phyloP scores from a whole-genome alignment of 2,797 vertebrate genomes.

The Dromococcyx pavoninus region DNA sequence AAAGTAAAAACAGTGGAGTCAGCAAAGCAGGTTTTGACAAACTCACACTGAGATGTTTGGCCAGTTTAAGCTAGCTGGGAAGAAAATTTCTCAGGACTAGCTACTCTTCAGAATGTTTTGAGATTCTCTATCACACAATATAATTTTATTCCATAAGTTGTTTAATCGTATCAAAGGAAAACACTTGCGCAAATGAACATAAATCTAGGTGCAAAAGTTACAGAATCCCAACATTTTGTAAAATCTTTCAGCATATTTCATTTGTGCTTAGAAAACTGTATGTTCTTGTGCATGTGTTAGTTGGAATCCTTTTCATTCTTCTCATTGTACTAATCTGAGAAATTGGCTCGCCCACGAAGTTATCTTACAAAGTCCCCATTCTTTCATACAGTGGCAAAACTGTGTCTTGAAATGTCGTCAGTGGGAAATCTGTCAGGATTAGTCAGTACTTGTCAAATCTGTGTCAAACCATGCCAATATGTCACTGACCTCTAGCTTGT shows the following conservation, averaged over 20 bases:
- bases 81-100: background rate
- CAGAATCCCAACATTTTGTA: background rate
- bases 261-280: background rate
- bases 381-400: background rate
- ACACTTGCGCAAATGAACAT: background rate
- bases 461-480: background rate
- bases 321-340: background rate
- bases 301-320: background rate
- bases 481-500: background rate
- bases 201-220: background rate
- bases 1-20: constrained; percentile 10
- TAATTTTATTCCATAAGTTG: background rate
- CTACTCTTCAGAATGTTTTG: background rate
- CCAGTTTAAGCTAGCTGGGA: background rate
- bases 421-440: background rate
- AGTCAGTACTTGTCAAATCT: background rate
- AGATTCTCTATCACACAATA: background rate
- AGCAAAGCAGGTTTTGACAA: background rate
- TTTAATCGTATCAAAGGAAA: background rate
- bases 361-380: background rate
- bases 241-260: background rate
- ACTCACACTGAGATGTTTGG: background rate
- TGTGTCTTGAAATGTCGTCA: constrained; percentile 21
- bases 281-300: background rate
- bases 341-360: background rate